These are phyloP conservation scores for Ochotona curzoniae DNA, from an alignment of 2,113 vertebrate species.

Conservation along the genomic window DNA sequence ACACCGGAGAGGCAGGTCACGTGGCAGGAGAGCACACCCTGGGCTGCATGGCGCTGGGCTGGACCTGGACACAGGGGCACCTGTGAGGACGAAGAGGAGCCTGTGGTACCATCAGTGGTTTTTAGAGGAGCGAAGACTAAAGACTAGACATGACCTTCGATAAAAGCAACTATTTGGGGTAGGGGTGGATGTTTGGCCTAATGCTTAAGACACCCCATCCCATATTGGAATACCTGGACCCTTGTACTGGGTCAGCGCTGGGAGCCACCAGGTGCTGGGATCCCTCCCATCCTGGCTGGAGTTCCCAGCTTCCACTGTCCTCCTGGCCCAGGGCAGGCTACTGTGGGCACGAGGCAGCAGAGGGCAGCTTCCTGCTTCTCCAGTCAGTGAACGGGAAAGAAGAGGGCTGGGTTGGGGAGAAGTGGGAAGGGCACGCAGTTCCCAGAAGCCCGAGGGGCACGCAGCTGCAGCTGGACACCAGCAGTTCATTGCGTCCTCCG, in stretches of 20 bases:
- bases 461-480: background rate
- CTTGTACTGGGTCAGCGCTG: too few relatives aligned
- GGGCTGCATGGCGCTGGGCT: background rate
- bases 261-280: too few relatives aligned
- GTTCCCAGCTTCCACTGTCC: too few relatives aligned
- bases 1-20: background rate
- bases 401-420: background rate
- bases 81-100: background rate
- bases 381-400: background rate
- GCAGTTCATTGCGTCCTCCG: background rate
- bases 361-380: too few relatives aligned
- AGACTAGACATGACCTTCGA: background rate
- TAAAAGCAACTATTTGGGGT: too few relatives aligned
- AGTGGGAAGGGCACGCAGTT: background rate
- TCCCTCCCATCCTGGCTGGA: too few relatives aligned
- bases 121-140: conserved; percentile 25
- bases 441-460: background rate
- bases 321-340: too few relatives aligned
- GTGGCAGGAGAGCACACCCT: background rate
- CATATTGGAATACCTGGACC: too few relatives aligned
- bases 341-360: too few relatives aligned
- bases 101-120: background rate
- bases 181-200: too few relatives aligned
- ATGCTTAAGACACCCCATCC: too few relatives aligned
- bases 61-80: background rate